Conservation (phyloP, 2,113 vertebrate genomes). For the Daphoenositta chrysoptera region DNA sequence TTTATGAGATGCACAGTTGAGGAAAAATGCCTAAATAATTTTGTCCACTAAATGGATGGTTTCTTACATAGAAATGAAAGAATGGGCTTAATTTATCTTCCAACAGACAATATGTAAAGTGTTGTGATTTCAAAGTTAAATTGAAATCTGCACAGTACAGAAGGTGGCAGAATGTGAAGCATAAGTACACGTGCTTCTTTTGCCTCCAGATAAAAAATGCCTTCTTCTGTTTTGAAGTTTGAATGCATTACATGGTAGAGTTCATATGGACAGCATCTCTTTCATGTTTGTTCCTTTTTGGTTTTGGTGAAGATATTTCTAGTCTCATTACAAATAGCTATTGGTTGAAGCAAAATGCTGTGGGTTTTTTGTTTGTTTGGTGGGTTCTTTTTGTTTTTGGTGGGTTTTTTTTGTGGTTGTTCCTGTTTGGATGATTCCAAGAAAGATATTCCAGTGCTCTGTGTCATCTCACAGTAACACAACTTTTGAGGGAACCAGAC, state of each 20-base stretch:
- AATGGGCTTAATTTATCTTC: neutral
- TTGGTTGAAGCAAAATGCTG: neutral
- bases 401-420: neutral
- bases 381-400: neutral
- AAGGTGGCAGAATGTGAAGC: neutral
- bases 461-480: neutral
- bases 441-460: neutral
- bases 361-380: fast-evolving
- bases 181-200: neutral
- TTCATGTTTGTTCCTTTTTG: neutral
- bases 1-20: neutral
- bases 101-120: neutral
- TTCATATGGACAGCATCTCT: neutral
- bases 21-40: neutral
- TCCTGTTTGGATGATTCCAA: neutral
- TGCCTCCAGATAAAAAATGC: neutral
- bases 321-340: neutral
- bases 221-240: neutral
- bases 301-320: neutral
- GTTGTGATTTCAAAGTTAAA: neutral
- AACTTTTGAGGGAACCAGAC: neutral
- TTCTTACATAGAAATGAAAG: neutral
- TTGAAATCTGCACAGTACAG: neutral
- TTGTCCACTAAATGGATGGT: neutral
- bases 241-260: neutral